These are phyloP conservation scores for Pelagia noctiluca DNA, from an alignment of 30 jellyfish, hydroid and myxozoan genomes.

Conservation along the genomic window DNA sequence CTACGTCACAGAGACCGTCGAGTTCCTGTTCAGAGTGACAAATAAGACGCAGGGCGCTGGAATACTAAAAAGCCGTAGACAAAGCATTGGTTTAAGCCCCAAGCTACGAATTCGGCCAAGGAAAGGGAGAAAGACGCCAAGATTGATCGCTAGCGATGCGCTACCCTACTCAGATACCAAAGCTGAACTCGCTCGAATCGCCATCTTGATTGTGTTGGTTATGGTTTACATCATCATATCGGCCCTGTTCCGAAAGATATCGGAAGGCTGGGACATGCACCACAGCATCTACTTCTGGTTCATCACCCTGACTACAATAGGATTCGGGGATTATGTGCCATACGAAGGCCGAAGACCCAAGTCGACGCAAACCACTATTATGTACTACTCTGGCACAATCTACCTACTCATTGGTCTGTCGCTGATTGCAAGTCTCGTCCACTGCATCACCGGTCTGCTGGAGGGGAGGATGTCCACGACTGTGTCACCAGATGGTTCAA, in stretches of 20 bases:
- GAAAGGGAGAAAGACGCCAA: background rate
- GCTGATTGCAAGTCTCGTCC: constrained; percentile 68
- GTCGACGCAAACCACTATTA: constrained; percentile 5
- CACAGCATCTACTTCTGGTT: constrained; percentile 72
- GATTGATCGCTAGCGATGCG: background rate
- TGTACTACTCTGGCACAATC: constrained; percentile 68
- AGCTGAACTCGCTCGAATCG: constrained; percentile 32
- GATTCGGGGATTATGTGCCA: constrained; percentile 76
- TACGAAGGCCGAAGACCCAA: constrained; percentile 65
- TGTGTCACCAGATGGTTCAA: background rate
- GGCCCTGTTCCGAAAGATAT: constrained; percentile 27
- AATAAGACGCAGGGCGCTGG: background rate
- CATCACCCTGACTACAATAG: constrained; percentile 62
- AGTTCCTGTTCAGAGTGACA: background rate
- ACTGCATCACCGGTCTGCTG: constrained; percentile 32
- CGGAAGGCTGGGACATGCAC: constrained; percentile 68
- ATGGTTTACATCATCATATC: constrained; percentile 23
- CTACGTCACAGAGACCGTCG: constrained; percentile 20
- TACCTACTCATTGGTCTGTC: constrained; percentile 71
- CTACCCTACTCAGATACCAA: constrained; percentile 25
- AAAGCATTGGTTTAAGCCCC: constrained; percentile 9
- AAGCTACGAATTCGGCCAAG: background rate
- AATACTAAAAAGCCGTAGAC: background rate
- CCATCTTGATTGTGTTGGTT: constrained; percentile 31
- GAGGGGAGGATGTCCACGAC: constrained; percentile 72